These are phyloP conservation scores for Corythoichthys intestinalis DNA, from an alignment of 2,113 vertebrate species.

Conservation along the genomic window DNA sequence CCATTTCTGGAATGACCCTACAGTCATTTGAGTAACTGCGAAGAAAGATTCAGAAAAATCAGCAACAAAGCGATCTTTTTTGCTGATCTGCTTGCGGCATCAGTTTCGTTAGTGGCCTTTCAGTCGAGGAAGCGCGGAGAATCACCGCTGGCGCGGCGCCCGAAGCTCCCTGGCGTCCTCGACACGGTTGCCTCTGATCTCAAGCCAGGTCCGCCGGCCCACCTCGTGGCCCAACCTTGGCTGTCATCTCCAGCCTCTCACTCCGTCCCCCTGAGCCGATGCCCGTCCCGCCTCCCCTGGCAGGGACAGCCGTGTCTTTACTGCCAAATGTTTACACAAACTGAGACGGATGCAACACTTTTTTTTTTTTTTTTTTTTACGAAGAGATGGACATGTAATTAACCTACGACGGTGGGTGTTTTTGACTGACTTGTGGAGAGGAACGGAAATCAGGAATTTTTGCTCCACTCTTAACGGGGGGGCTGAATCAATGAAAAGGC, in stretches of 20 bases:
- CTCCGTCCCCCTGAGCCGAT: conserved; percentile 44
- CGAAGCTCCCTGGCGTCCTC: conserved; percentile 48
- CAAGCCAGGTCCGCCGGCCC: conserved; percentile 60
- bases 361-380: conserved; percentile 20
- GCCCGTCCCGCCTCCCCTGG: conserved; percentile 54
- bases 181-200: conserved; percentile 59
- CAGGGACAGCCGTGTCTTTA: conserved; percentile 22
- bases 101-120: conserved; percentile 29
- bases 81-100: conserved; percentile 25
- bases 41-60: background rate
- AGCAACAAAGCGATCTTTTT: background rate
- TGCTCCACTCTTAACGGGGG: background rate
- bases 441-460: conserved; percentile 21
- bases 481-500: conserved; percentile 26
- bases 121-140: conserved; percentile 40
- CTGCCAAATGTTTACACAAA: conserved; percentile 56
- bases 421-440: conserved; percentile 23
- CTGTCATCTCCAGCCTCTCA: conserved; percentile 44
- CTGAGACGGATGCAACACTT: conserved; percentile 40
- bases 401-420: conserved; percentile 50
- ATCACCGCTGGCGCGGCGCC: conserved; percentile 60
- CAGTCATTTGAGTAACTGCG: background rate
- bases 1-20: background rate
- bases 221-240: conserved; percentile 58
- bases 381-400: conserved; percentile 50